These are phyloP conservation scores for Sinocyclocheilus anshuiensis DNA, from an alignment of 2,113 vertebrate genomes.

Conservation along the genomic window DNA sequence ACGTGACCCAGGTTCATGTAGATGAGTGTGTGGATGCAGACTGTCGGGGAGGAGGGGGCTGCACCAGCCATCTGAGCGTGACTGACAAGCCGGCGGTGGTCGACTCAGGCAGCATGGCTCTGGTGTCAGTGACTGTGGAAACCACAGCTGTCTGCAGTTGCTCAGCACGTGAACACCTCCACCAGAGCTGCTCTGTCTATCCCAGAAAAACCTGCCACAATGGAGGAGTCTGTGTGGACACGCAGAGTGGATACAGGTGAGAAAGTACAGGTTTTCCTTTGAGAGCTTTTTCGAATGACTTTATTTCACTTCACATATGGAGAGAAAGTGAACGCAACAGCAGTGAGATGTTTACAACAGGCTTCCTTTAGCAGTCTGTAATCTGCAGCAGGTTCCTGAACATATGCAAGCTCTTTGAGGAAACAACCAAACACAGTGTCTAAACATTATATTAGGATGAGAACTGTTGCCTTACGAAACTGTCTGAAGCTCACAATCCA, in stretches of 20 bases:
- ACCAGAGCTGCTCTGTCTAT: conserved; percentile 80
- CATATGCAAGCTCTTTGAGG: conserved; percentile 14
- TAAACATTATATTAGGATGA: conserved; percentile 20
- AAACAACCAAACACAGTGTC: conserved; percentile 13
- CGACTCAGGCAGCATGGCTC: conserved; percentile 76
- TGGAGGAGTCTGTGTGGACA: conserved; percentile 81
- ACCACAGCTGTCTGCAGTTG: conserved; percentile 73
- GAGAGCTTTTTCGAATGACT: not conserved
- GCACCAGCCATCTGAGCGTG: conserved; percentile 68
- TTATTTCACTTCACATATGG: not conserved
- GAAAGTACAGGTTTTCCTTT: conserved; percentile 37
- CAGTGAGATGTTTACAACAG: not conserved
- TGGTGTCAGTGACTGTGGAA: conserved; percentile 77
- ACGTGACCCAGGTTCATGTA: conserved; percentile 77
- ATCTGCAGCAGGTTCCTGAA: conserved; percentile 11
- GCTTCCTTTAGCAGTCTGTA: conserved; percentile 9
- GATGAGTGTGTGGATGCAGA: conserved; percentile 80
- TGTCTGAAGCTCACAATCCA: conserved; percentile 44
- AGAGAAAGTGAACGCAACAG: not conserved
- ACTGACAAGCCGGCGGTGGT: conserved; percentile 74
- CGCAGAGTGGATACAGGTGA: conserved; percentile 84
- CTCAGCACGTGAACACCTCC: conserved; percentile 70
- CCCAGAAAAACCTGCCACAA: conserved; percentile 83
- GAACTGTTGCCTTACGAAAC: conserved; percentile 48
- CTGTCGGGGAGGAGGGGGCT: conserved; percentile 70